Evolutionary conservation across 2,797 vertebrate genomes (phyloP).

Genomic region (Sebastes itinus): DNA sequence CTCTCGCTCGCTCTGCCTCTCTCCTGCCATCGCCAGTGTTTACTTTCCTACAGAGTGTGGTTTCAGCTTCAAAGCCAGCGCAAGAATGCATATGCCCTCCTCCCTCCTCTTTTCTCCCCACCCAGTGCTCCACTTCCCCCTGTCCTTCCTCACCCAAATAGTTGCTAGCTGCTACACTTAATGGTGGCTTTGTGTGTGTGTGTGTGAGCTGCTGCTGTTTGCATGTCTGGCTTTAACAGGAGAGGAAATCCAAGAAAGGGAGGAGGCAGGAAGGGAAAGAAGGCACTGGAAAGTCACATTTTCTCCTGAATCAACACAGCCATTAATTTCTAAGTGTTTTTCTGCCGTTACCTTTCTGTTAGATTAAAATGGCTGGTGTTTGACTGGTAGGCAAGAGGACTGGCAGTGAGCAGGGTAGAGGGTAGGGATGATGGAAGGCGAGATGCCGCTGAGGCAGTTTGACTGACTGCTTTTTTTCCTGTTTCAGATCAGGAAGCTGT

Average conservation of each 20-base stretch:
- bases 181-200: conserved; percentile 76
- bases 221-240: conserved; percentile 46
- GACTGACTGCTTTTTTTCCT: conserved; percentile 26
- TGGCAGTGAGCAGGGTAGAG: background rate
- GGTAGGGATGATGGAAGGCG: background rate
- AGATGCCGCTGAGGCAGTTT: background rate
- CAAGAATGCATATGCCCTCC: conserved; percentile 65
- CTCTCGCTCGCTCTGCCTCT: conserved; percentile 34
- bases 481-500: conserved; percentile 87
- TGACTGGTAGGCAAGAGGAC: conserved; percentile 1
- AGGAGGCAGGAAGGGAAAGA: conserved; percentile 34
- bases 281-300: background rate
- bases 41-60: conserved; percentile 65
- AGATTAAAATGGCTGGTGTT: conserved; percentile 4
- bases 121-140: conserved; percentile 66
- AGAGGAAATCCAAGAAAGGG: conserved; percentile 42
- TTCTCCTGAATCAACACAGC: background rate
- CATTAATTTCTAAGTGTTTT: conserved; percentile 1
- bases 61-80: conserved; percentile 76
- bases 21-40: conserved; percentile 60
- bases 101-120: conserved; percentile 49
- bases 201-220: conserved; percentile 57
- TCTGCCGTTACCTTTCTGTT: background rate
- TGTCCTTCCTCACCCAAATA: conserved; percentile 67
- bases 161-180: conserved; percentile 59